phyloP scores from a whole-genome alignment of 2,888 invertebrate species.

The Drosophila villosipedis region DNA sequence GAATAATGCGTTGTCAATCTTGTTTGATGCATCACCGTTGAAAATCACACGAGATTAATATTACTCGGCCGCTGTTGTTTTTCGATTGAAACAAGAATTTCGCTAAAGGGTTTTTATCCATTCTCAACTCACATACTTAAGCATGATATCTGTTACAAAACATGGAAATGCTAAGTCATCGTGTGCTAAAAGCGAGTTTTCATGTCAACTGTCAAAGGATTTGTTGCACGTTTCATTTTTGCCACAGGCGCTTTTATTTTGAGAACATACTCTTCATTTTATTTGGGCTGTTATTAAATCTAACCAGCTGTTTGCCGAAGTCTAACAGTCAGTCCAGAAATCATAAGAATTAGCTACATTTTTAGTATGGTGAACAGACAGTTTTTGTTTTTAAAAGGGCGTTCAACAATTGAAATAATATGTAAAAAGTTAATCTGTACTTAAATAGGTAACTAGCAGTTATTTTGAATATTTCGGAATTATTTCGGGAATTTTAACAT shows the following conservation, averaged over 20 bases:
- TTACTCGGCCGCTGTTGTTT: slow-evolving; percentile 38
- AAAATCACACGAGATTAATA: slow-evolving; percentile 62
- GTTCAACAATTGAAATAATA: not conserved
- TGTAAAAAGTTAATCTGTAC: not conserved
- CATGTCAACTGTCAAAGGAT: slow-evolving; percentile 78
- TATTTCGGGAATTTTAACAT: not conserved
- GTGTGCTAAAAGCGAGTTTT: slow-evolving; percentile 70
- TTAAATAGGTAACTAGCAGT: not conserved
- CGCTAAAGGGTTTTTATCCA: slow-evolving; percentile 50
- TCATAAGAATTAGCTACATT: not conserved
- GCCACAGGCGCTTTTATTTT: slow-evolving; percentile 20
- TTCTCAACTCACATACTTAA: slow-evolving; percentile 33
- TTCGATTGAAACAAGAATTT: slow-evolving; percentile 14
- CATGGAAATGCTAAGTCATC: slow-evolving; percentile 26
- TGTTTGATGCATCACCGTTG: slow-evolving; percentile 72
- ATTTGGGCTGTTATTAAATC: not conserved
- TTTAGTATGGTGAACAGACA: not conserved
- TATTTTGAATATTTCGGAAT: not conserved
- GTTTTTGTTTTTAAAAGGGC: not conserved
- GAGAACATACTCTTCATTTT: not conserved
- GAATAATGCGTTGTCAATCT: slow-evolving; percentile 73
- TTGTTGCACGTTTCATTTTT: slow-evolving; percentile 54
- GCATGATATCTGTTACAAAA: slow-evolving; percentile 4
- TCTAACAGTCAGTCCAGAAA: not conserved
- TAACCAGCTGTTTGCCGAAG: slow-evolving; percentile 16